phyloP scores from a whole-genome alignment of 2,113 vertebrate genomes.

The Neolamprologus cancellatus region DNA sequence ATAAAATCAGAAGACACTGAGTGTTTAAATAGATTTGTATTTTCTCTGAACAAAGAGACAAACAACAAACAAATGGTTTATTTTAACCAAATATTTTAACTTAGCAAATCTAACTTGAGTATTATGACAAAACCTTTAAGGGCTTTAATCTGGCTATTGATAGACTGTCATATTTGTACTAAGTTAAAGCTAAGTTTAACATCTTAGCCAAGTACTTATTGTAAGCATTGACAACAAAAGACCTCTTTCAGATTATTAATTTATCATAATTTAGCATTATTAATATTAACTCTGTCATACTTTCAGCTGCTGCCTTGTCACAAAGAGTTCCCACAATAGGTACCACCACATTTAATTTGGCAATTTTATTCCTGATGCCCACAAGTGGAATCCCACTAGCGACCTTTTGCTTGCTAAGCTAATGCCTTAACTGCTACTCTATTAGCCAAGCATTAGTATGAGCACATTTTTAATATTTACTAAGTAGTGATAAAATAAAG shows the following conservation, averaged over 20 bases:
- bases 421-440: not conserved
- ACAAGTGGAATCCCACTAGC: not conserved
- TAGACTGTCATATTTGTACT: not conserved
- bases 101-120: not conserved
- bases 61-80: not conserved
- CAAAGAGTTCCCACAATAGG: not conserved
- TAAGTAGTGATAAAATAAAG: not conserved
- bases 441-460: not conserved
- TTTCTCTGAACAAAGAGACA: not conserved
- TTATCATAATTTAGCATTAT: not conserved
- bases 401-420: not conserved
- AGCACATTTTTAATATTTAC: not conserved
- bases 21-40: not conserved
- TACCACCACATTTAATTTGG: not conserved
- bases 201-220: not conserved
- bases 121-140: not conserved
- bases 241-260: not conserved
- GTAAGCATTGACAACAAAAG: not conserved
- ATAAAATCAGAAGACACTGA: not conserved
- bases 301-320: not conserved
- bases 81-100: not conserved
- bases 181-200: not conserved
- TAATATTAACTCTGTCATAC: not conserved
- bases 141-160: not conserved
- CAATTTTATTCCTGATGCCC: not conserved